Percentiles rank a stretch among this genome's conserved stretches.
These are phyloP conservation scores for Loris lydekkerianus DNA, from an alignment of 2,797 vertebrate genomes.

Conservation along the genomic window DNA sequence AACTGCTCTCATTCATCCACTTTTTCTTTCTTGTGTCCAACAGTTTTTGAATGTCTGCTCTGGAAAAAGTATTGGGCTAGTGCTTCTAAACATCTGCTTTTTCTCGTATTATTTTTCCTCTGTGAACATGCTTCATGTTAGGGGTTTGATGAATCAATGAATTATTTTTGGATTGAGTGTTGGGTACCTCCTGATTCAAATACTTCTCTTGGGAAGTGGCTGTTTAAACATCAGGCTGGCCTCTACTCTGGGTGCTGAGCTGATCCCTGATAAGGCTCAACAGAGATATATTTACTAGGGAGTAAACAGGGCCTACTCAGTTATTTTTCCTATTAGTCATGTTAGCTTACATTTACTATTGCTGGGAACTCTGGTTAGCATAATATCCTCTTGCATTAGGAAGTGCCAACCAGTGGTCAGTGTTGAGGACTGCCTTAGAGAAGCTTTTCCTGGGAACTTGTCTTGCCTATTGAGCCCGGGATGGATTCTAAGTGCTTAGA, in stretches of 20 bases:
- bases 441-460: slow-evolving; percentile 21
- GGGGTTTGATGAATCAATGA: slow-evolving; percentile 26
- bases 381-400: background rate
- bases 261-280: background rate
- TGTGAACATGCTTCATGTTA: slow-evolving; percentile 51
- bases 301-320: background rate
- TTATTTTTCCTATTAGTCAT: slow-evolving; percentile 34
- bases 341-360: slow-evolving; percentile 17
- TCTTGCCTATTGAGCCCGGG: background rate
- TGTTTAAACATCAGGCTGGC: slow-evolving; percentile 1
- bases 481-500: slow-evolving; percentile 27
- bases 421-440: background rate
- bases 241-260: slow-evolving; percentile 15
- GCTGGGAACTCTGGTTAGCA: background rate
- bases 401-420: background rate
- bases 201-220: slow-evolving; percentile 35
- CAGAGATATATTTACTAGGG: slow-evolving; percentile 49
- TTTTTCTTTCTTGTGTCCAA: background rate
- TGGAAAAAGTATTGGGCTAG: slow-evolving; percentile 8
- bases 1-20: background rate
- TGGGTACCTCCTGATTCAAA: background rate
- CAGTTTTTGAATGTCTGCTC: background rate
- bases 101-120: slow-evolving; percentile 31
- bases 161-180: slow-evolving; percentile 29
- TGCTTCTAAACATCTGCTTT: background rate